Evolutionary conservation across 2,113 vertebrate genomes (phyloP), one percentile per base, ranked within the genome.

Genomic region (Penelope pileata): DNA sequence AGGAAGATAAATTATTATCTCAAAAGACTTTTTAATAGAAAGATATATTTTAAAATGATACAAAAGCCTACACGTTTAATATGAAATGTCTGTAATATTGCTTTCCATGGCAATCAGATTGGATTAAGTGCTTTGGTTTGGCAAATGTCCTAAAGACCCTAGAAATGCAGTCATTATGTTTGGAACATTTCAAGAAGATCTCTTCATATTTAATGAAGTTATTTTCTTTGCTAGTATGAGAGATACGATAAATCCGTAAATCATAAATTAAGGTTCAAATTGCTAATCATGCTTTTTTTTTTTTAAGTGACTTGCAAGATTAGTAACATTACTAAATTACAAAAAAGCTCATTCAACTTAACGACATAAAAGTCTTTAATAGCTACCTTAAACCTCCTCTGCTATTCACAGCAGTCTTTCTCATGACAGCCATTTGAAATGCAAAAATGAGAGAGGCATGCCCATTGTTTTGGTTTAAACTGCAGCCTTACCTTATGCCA

Each of bases 151-250:
- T 90, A 78, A 91, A 91, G 85, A 88, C 69, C 50, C 76, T 78
- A 93, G 43, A 93, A 67, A 92, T 64, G 38, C 22, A 90, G 58
- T 85, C 50, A 83, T 90, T 81, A 81, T 48, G 18, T 90, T 96
- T 93, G 75, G 56, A 91, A 95, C 4, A 1, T 72, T 88, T 90
- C 85, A 94, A 91, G 78, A 91, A 85, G 83, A 83, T 83, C 51
- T 93, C 88, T 93, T 93, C 27, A 60, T 84, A 75, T 90, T 88
- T 67, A 91, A 95, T 78, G 82, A 93, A 90, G 59, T 81, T 93
- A 86, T 72, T 94, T 91, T 82, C 47, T 83, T 68, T 78, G 47
- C 59, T 60, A 85, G 40, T 74, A 56, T 0, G 0, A 88, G 34
- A 83, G 43, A 88, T 43, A 74, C 10, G 81, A 34, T 43, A 91